Base-by-base conservation (phyloP, 2,797 vertebrate genomes). In the Gadopsis marmoratus region DNA sequence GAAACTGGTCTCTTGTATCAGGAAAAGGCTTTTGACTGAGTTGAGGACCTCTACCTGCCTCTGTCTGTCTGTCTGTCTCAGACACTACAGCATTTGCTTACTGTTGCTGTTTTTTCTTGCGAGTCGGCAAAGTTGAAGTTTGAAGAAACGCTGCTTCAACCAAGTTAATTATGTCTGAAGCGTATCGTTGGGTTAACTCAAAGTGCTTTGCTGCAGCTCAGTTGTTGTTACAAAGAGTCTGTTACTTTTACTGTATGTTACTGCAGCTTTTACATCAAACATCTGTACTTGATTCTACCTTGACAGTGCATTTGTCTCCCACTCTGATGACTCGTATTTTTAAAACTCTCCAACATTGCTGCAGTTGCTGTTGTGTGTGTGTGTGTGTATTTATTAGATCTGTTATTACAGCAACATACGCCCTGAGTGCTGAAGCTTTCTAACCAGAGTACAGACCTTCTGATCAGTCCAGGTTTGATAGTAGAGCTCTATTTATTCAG, bases 151-250 rank as follows among this genome's bases (percentile, higher is more conserved):
- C 47, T 43, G 60, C 7, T 60, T 71, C 33, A 50, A 45, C 69
- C 43, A n/a, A 60, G 8, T 43, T 55, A 61, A 35, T 47, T 26
- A 47, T 51, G 21, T 77, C 29, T 66, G 55, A 75, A 72, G 55
- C 64, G 35, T 54, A 26, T 63, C 66, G 66, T 29, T 53, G n/a
- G 8, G 29, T 65, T 55, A 59, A 51, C 19, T 45, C 35, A 6
- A 17, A 53, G 37, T 12, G 5, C 26, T 76, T 35, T 16, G 17
- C 53, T 31, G 0, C 45, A 51, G 50, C 62, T 59, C 5, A n/a
- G 48, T 55, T 26, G 47, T 23, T 58, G 31, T 47, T 71, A 43
- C 19, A 60, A 19, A 39, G 19, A 55, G n/a, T 16, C 8, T 17
- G 43, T 41, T 69, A 10, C 31, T 60, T 78, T 59, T 63, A 21